Conservation (phyloP, 2,888 invertebrate species). For the Chironomus riparius region DNA sequence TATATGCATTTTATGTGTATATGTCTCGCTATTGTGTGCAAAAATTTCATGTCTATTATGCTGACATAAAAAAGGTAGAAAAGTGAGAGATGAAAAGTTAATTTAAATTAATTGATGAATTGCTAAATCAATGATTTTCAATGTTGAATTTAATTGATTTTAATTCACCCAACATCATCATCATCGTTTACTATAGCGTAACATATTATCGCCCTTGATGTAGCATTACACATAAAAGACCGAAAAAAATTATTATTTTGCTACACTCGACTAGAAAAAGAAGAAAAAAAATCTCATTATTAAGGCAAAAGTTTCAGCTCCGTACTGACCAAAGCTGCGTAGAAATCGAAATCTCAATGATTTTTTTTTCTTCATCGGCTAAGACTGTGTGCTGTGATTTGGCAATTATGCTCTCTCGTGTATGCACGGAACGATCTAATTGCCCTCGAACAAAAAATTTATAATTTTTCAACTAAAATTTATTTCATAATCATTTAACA, state of each 20-base stretch:
- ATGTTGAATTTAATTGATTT: constrained; percentile 21
- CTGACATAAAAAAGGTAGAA: background rate
- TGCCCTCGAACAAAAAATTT: background rate
- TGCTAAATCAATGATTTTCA: constrained; percentile 18
- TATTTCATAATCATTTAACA: background rate
- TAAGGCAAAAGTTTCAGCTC: too few species aligned
- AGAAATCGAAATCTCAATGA: background rate
- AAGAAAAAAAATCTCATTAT: constrained; percentile 9
- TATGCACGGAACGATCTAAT: background rate
- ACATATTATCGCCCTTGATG: constrained; percentile 5
- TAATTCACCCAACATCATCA: background rate
- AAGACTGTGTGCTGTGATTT: background rate
- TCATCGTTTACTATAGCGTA: background rate
- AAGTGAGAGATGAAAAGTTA: constrained; percentile 17
- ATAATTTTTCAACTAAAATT: background rate
- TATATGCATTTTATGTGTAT: background rate
- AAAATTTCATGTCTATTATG: background rate
- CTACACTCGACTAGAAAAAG: background rate
- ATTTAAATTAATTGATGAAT: constrained; percentile 27
- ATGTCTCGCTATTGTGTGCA: background rate
- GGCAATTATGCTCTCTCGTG: background rate
- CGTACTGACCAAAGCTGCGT: background rate
- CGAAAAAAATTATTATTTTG: background rate
- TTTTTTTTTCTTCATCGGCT: background rate
- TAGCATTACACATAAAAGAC: background rate